Conservation (phyloP, 2,888 invertebrate species). For the Hyposoter dolosus region DNA sequence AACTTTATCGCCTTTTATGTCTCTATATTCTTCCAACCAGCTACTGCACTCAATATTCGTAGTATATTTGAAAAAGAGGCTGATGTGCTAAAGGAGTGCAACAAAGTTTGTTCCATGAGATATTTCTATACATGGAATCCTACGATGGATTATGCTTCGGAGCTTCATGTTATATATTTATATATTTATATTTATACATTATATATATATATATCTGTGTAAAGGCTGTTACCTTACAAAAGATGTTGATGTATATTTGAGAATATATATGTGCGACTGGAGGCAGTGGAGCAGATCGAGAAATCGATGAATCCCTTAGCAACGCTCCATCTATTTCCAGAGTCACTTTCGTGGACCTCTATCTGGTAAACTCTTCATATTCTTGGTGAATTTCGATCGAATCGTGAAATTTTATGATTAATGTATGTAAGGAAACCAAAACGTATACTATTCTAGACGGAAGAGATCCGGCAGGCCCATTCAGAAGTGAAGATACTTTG, state of each 20-base stretch:
- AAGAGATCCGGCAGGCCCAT: too few relatives aligned
- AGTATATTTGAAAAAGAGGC: conserved; percentile 45
- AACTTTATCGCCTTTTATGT: conserved; percentile 44
- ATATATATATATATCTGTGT: neutral
- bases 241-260: conserved; percentile 19
- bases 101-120: conserved; percentile 65
- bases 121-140: conserved; percentile 52
- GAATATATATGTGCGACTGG: neutral
- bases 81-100: conserved; percentile 55
- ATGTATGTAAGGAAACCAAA: neutral
- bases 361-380: conserved; percentile 8
- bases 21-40: neutral
- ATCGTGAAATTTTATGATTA: neutral
- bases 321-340: conserved; percentile 59
- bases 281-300: conserved; percentile 55
- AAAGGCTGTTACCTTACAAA: conserved; percentile 1
- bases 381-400: conserved; percentile 2
- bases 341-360: conserved; percentile 51
- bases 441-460: neutral
- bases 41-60: neutral
- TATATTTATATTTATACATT: too few relatives aligned
- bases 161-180: conserved; percentile 7
- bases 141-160: conserved; percentile 17
- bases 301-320: conserved; percentile 67
- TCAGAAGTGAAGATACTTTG: too few relatives aligned